Percentiles rank a stretch among this genome's conserved stretches.
Evolutionary conservation across 2,113 vertebrate species (phyloP).

Genomic region (Lepidiolamprologus cunningtoni): DNA sequence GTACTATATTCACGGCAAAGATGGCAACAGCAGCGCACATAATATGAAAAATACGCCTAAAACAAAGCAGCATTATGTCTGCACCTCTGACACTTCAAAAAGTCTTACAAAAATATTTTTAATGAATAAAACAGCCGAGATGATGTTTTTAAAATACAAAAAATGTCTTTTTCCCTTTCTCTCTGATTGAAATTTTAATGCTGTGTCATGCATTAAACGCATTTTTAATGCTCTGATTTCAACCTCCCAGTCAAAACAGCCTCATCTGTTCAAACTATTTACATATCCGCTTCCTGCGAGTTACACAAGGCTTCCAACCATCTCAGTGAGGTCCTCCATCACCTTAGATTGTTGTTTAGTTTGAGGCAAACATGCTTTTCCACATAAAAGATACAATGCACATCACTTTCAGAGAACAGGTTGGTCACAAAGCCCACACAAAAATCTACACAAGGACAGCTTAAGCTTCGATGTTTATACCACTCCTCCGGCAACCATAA

Average conservation of each 20-base stretch:
- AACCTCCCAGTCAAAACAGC: neutral
- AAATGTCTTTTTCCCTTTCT: neutral
- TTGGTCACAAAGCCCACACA: neutral
- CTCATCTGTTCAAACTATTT: neutral
- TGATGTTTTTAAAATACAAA: neutral
- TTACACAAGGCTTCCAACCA: neutral
- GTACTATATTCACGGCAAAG: neutral
- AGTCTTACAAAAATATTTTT: neutral
- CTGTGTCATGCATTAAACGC: neutral
- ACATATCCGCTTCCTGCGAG: neutral
- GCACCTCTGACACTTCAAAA: neutral
- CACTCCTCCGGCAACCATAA: conserved; percentile 4
- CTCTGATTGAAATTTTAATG: neutral
- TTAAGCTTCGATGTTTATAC: conserved; percentile 7
- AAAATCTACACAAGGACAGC: neutral
- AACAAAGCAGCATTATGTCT: neutral
- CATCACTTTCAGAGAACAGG: neutral
- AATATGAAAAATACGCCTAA: neutral
- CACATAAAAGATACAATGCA: neutral
- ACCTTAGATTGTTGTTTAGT: neutral
- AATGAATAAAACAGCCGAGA: neutral
- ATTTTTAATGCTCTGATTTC: neutral
- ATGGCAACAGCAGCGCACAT: neutral
- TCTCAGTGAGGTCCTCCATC: neutral
- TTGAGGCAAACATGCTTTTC: neutral